Conservation (phyloP, 2,797 vertebrate genomes). For the Sebastes alutus region DNA sequence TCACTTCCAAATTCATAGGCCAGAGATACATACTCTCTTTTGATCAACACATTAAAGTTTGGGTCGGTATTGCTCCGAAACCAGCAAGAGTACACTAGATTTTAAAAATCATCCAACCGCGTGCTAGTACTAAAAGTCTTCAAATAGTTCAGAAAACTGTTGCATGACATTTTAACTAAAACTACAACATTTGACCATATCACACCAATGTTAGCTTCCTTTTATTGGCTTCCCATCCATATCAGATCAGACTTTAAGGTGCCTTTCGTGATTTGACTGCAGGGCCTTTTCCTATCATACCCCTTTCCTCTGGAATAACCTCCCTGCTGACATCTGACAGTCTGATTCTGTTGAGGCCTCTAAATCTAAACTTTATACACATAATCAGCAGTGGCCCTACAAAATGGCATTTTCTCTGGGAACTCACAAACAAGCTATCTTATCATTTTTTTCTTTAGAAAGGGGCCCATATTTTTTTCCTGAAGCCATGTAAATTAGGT, state of each 20-base stretch:
- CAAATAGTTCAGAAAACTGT: background rate
- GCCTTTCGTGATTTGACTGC: no score
- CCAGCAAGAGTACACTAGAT: no score
- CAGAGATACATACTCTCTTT: background rate
- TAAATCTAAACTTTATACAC: background rate
- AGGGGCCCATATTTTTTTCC: conserved; percentile 21
- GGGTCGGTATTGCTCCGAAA: no score
- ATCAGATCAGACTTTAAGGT: background rate
- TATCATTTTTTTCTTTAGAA: background rate
- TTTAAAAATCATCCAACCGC: no score
- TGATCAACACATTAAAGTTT: background rate
- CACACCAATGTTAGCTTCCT: background rate
- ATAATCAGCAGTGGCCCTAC: background rate
- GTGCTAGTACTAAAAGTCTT: background rate
- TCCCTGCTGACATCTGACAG: background rate
- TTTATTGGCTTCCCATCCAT: background rate
- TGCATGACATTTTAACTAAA: background rate
- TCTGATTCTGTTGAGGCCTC: background rate
- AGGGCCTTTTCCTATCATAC: background rate
- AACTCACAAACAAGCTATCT: background rate
- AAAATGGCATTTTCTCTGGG: background rate
- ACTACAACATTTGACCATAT: background rate
- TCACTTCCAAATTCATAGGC: conserved; percentile 32
- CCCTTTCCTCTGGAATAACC: background rate
- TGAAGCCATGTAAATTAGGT: conserved; percentile 43